phyloP scores from a whole-genome alignment of 2,888 invertebrate genomes.

The Eutolmus rufibarbis region DNA sequence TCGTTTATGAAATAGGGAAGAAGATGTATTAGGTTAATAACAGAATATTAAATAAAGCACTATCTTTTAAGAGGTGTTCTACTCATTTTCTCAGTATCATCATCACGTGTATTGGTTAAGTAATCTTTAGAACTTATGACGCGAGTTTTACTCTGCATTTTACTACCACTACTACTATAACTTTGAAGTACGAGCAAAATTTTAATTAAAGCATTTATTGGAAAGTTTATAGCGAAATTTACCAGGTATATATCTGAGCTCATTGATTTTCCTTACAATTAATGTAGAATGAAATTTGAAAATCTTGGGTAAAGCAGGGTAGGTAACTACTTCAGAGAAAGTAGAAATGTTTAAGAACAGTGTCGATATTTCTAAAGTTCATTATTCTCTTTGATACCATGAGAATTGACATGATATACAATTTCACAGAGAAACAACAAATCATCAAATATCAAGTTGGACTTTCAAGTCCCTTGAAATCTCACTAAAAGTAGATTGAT shows the following conservation, averaged over 20 bases:
- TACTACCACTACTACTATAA: too few relatives aligned
- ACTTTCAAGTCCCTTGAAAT: background rate
- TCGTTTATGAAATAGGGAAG: background rate
- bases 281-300: background rate
- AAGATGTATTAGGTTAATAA: background rate
- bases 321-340: too few relatives aligned
- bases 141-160: too few relatives aligned
- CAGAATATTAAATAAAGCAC: too few relatives aligned
- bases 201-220: background rate
- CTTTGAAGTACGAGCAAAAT: background rate
- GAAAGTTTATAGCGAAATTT: background rate
- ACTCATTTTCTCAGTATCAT: too few relatives aligned
- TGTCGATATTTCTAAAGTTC: background rate
- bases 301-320: background rate
- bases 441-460: background rate
- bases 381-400: background rate
- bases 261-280: background rate
- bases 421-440: background rate
- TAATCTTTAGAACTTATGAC: too few relatives aligned
- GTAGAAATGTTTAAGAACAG: background rate
- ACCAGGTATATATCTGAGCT: background rate
- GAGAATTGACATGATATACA: background rate
- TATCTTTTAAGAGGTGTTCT: too few relatives aligned
- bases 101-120: too few relatives aligned
- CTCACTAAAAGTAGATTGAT: background rate